Evolutionary conservation across 1,140 invertebrate species (phyloP), one percentile per base, ranked within the genome.

Genomic region (Habropoda laboriosa): DNA sequence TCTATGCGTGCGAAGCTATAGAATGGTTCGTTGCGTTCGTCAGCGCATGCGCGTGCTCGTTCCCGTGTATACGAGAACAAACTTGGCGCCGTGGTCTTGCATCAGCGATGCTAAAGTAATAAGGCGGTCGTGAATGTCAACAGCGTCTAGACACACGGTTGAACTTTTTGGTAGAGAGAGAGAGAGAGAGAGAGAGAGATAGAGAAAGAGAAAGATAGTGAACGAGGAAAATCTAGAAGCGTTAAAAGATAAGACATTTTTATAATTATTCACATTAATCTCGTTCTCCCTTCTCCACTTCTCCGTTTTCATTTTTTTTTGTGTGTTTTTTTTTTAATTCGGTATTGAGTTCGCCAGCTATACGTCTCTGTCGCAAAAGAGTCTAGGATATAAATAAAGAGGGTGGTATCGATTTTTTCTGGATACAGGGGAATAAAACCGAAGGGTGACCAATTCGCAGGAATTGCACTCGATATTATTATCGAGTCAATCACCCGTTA

Each of bases 381-480:
- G 32, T n/a, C 16, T 3, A 2, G 18, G 57, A 53, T 85, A 85
- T 86, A 85, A 85, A 85, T 85, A 85, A 86, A 86, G 49, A 30
- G 60, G 32, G 58, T 38, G 42, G 21, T 77, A 86, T 85, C 75
- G 83, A 86, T 83, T 75, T 82, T 76, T 55, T 32, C 30, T 47
- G 8, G 27, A 21, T n/a, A 21, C 16, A 21, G 72, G 49, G 49
- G 49, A 74, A 77, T 30, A 42, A 68, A 73, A 38, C 49, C 32
- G 47, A 73, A 81, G 85, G 77, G 66, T 83, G 81, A 83, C 83
- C 35, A 66, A n/a, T n/a, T 60, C 47, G 32, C 10, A 4, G 61
- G 68, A 82, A 85, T 77, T 81, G 51, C 32, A 81, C 79, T 85
- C 84, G 74, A 86, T 86, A 85, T 67, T 49, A 82, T 75, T 75